Conservation (phyloP, 1,140 invertebrate species). For the Ceratina australensis region DNA sequence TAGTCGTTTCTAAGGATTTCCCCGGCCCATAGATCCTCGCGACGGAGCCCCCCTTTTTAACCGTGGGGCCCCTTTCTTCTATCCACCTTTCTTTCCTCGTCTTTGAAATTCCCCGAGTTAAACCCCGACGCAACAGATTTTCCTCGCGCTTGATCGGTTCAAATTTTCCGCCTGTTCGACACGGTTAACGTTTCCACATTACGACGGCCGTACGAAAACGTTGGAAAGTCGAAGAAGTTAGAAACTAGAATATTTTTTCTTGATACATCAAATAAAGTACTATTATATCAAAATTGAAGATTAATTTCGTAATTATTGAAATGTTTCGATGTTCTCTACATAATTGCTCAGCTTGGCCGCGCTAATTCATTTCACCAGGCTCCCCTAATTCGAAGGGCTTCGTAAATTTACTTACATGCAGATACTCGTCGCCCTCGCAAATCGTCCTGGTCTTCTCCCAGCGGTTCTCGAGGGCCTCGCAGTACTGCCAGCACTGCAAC, state of each 20-base stretch:
- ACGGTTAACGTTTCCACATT: not conserved
- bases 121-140: slow-evolving; percentile 9
- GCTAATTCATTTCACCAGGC: too few relatives aligned
- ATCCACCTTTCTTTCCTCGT: not conserved
- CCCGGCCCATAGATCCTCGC: not conserved
- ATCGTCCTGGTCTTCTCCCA: slow-evolving; percentile 86
- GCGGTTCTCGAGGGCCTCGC: slow-evolving; percentile 87
- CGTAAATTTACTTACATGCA: slow-evolving; percentile 50
- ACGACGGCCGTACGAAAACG: not conserved
- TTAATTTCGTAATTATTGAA: too few relatives aligned
- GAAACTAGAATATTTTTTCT: not conserved
- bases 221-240: slow-evolving; percentile 28
- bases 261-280: too few relatives aligned
- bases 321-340: too few relatives aligned
- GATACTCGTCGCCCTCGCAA: slow-evolving; percentile 80
- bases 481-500: slow-evolving; percentile 90
- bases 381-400: slow-evolving; percentile 27
- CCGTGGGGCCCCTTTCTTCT: not conserved
- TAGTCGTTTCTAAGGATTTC: slow-evolving; percentile 51
- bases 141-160: slow-evolving; percentile 37
- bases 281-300: too few relatives aligned
- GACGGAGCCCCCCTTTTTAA: not conserved
- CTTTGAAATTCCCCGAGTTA: slow-evolving; percentile 34
- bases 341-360: too few relatives aligned
- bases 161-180: slow-evolving; percentile 23